Conservation (phyloP, 2,797 vertebrate genomes). For the Arrhamphus sclerolepis region DNA sequence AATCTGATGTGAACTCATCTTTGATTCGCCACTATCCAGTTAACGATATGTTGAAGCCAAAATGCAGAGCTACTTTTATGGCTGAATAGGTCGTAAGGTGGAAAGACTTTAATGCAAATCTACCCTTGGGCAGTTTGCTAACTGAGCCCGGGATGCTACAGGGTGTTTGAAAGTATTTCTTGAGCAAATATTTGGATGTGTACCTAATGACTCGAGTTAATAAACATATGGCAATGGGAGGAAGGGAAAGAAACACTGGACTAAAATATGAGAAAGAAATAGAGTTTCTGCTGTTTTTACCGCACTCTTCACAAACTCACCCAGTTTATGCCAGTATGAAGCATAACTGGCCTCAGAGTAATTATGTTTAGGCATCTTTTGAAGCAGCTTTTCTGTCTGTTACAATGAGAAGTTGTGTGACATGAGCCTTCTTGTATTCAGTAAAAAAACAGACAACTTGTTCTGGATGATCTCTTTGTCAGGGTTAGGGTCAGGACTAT, state of each 20-base stretch:
- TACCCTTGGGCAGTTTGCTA: neutral
- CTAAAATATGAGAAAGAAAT: too few species aligned
- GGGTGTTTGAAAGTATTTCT: neutral
- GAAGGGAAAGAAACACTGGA: neutral
- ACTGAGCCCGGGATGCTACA: neutral
- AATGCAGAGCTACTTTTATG: neutral
- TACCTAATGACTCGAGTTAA: neutral
- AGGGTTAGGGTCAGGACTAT: too few species aligned
- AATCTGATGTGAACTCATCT: too few species aligned
- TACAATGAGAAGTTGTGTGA: too few species aligned
- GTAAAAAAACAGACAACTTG: too few species aligned
- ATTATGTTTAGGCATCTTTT: too few species aligned
- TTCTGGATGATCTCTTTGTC: too few species aligned
- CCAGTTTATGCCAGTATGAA: neutral
- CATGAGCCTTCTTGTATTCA: too few species aligned
- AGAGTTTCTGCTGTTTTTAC: neutral
- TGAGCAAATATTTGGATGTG: neutral
- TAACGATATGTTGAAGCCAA: neutral
- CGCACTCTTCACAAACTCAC: neutral
- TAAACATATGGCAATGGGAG: neutral
- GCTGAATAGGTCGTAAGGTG: neutral
- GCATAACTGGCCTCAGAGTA: too few species aligned
- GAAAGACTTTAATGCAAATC: slow-evolving; percentile 2
- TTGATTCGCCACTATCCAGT: neutral
- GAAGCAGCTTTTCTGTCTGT: too few species aligned